Evolutionary conservation across 37 sponge, comb jelly and placozoan genomes (phyloP).

Genomic region (Theonella swinhoei): DNA sequence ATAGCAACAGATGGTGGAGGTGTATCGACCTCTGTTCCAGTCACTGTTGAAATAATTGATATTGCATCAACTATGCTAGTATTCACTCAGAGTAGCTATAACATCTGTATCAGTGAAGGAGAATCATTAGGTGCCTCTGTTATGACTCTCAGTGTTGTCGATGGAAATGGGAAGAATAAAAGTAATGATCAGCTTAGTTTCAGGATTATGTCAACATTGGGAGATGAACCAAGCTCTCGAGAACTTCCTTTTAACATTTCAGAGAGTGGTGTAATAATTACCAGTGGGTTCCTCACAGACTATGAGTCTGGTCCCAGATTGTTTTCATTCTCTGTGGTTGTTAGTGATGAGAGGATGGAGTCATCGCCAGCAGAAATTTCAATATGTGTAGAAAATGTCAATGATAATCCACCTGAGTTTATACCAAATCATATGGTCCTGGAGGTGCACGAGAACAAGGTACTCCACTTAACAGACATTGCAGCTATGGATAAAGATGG

Average conservation of each 20-base stretch:
- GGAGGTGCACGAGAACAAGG: conserved; percentile 7
- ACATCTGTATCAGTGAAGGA: conserved; percentile 29
- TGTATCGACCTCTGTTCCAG: conserved; percentile 3
- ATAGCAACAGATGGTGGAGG: conserved; percentile 65
- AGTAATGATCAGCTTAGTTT: neutral
- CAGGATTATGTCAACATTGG: neutral
- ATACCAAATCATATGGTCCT: neutral
- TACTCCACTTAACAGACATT: conserved; percentile 5
- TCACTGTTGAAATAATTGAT: conserved; percentile 41
- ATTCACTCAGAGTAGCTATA: conserved; percentile 28
- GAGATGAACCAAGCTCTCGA: neutral
- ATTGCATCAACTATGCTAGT: conserved; percentile 26
- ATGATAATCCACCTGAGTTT: conserved; percentile 72
- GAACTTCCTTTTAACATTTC: conserved; percentile 17
- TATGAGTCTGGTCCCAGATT: conserved; percentile 2
- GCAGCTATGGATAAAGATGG: conserved; percentile 56
- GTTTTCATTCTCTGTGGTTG: conserved; percentile 54
- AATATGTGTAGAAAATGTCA: conserved; percentile 42
- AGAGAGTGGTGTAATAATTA: conserved; percentile 16
- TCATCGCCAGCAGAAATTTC: conserved; percentile 19
- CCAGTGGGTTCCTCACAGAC: conserved; percentile 27
- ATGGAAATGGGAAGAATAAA: neutral
- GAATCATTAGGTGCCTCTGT: conserved; percentile 3
- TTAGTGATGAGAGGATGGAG: conserved; percentile 12
- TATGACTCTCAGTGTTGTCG: conserved; percentile 17